These are phyloP conservation scores for Toxotes lorentzi DNA, from an alignment of 2,797 vertebrate genomes.

Conservation along the genomic window DNA sequence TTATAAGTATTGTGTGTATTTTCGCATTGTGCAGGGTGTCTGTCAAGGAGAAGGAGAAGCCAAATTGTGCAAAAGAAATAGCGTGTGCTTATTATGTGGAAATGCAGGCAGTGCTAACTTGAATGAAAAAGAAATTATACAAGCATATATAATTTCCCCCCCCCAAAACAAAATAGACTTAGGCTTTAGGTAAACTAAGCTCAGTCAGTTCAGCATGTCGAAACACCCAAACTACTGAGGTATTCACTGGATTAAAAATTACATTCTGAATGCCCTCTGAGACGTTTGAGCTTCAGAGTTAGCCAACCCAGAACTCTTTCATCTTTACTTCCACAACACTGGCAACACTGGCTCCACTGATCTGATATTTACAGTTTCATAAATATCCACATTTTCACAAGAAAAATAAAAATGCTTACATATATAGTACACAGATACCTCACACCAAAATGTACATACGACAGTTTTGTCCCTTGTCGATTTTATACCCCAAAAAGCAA, in stretches of 20 bases:
- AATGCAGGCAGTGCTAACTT: conserved; percentile 43
- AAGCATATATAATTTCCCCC: conserved; percentile 1
- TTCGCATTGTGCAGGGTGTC: conserved; percentile 51
- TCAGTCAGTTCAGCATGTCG: conserved; percentile 48
- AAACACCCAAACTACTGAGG: conserved; percentile 45
- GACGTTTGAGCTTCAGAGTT: conserved; percentile 42
- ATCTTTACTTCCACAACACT: conserved; percentile 50
- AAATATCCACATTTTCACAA: conserved; percentile 85
- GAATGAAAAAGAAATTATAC: conserved; percentile 11
- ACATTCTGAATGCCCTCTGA: conserved; percentile 74
- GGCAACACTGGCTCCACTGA: conserved; percentile 64
- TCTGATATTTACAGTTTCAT: conserved; percentile 85
- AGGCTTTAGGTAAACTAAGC: conserved; percentile 49
- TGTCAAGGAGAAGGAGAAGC: conserved; percentile 43
- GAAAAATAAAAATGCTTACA: conserved; percentile 86
- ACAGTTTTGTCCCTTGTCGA: conserved; percentile 55
- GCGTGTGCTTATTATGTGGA: conserved; percentile 64
- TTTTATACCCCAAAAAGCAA: conserved; percentile 26
- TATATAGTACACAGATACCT: conserved; percentile 83
- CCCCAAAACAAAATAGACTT: conserved; percentile 39
- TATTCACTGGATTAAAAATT: conserved; percentile 62
- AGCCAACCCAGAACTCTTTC: conserved; percentile 9
- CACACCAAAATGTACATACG: conserved; percentile 83
- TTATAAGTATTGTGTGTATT: conserved; percentile 41
- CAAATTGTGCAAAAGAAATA: conserved; percentile 48